Evolutionary conservation across 2,113 vertebrate species (phyloP), one percentile per base, ranked within the genome.

Genomic region (Peromyscus polionotus): DNA sequence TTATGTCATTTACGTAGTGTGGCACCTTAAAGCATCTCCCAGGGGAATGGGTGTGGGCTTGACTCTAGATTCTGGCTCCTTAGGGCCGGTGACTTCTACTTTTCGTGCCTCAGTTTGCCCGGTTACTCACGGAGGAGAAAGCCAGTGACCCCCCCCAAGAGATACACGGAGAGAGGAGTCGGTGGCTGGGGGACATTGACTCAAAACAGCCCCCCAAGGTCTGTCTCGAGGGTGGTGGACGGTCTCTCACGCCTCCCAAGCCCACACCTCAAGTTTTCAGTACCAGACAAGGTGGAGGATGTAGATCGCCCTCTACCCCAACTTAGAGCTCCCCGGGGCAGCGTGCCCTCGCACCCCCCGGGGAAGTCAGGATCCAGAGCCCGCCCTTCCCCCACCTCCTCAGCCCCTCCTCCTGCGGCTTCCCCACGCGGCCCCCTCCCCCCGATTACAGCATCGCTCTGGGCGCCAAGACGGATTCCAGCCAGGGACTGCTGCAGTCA

Each of bases 401-500:
- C 88, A 86, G 91, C 88, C 95, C 90, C 95, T 88, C 95, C 94
- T 39, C 89, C 93, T 76, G 95, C 96, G 97, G 95, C 86, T 89
- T 94, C 93, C 93, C 95, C 51, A 1, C 0, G 67, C 54, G 20
- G 48, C 36, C 93, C 83, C 90, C 85, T 63, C 51, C 88, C 61
- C 92, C 95, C 86, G 42, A 97, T 97, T 94, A 97, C 97, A 96
- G 94, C 97, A 97, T 97, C 24, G 89, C 84, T 95, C 93, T 33
- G 94, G 94, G 97, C 94, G 95, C 97, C 97, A 97, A 79, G 94
- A 97, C 59, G 88, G 97, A 97, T 93, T 83, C 83, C 11, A 97
- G 97, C 97, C 96, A 95, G 95, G 91, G 94, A 97, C 94, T 97
- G 96, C 97, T 97, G 97, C 97, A 98, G 93, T 96, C 96, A 63